A percentile compares a stretch with the other conserved stretches of the same genome.
Evolutionary conservation across 35 echinoderm and acorn worm genomes (phyloP).

Genomic region (Eucidaris tribuloides): DNA sequence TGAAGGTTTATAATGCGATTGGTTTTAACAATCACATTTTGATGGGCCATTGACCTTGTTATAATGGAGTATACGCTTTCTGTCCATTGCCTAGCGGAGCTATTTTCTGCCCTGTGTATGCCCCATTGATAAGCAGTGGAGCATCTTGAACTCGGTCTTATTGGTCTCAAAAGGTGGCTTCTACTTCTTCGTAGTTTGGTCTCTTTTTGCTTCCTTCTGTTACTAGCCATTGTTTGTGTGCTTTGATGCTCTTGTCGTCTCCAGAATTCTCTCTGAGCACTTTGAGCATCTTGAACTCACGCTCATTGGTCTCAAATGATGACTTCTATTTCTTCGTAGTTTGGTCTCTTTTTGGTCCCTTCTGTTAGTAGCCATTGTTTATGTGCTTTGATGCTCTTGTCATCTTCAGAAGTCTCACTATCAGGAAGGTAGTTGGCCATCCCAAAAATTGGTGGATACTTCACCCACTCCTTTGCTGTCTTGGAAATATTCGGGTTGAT

Average conservation of each 20-base stretch:
- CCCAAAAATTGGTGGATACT: conserved; percentile 20
- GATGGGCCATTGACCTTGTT: too few species aligned
- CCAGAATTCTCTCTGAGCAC: conserved; percentile 19
- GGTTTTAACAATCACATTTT: too few species aligned
- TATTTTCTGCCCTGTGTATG: too few species aligned
- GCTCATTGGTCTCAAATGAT: too few species aligned
- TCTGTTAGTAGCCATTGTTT: conserved; percentile 16
- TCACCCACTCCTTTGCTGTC: neutral
- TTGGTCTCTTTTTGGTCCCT: conserved; percentile 22
- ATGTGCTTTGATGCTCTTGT: neutral
- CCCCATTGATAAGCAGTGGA: too few species aligned
- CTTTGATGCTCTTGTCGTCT: conserved; percentile 13
- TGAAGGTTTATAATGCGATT: too few species aligned
- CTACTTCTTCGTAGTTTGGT: conserved; percentile 10
- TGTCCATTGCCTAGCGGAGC: too few species aligned
- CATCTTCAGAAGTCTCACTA: conserved; percentile 29
- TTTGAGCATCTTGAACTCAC: too few species aligned
- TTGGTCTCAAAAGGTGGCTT: too few species aligned
- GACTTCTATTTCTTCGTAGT: neutral
- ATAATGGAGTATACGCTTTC: too few species aligned
- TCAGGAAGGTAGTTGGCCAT: conserved; percentile 30
- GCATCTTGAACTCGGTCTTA: too few species aligned
- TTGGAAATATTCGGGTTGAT: neutral
- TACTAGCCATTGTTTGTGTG: conserved; percentile 15
- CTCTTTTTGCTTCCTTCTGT: conserved; percentile 22